Percentiles rank a stretch among this genome's conserved stretches.
These are phyloP conservation scores for Brenthis hecate DNA, from an alignment of 2,888 invertebrate species.

Conservation along the genomic window DNA sequence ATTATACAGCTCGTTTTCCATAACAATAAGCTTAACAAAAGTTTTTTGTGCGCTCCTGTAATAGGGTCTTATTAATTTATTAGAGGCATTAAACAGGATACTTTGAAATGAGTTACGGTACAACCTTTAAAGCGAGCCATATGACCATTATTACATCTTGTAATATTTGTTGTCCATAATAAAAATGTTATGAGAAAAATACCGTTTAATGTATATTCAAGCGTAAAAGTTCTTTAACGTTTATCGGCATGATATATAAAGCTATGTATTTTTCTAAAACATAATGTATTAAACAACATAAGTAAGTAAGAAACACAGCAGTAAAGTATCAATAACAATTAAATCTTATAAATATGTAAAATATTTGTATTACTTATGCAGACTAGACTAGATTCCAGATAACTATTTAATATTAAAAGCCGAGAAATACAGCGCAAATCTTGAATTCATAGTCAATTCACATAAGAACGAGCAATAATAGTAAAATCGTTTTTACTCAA, in stretches of 20 bases:
- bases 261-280: too few species aligned
- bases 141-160: constrained; percentile 12
- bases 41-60: constrained; percentile 64
- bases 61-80: constrained; percentile 69
- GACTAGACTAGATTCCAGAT: constrained; percentile 4
- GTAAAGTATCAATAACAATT: neutral
- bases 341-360: constrained; percentile 2
- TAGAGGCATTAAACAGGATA: constrained; percentile 56
- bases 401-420: neutral
- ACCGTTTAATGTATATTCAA: neutral
- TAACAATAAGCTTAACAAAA: constrained; percentile 70
- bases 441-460: constrained; percentile 57
- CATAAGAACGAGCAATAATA: constrained; percentile 52
- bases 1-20: constrained; percentile 74
- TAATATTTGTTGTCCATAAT: constrained; percentile 19
- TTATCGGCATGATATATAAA: too few species aligned
- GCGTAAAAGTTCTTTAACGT: too few species aligned
- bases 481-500: constrained; percentile 52
- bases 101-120: constrained; percentile 47
- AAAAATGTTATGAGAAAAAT: neutral
- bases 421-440: constrained; percentile 47
- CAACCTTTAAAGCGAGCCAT: constrained; percentile 29
- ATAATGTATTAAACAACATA: too few species aligned
- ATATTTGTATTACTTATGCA: constrained; percentile 4
- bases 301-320: too few species aligned